phyloP scores from a whole-genome alignment of 1,140 invertebrate species.

The Streblospio benedicti region DNA sequence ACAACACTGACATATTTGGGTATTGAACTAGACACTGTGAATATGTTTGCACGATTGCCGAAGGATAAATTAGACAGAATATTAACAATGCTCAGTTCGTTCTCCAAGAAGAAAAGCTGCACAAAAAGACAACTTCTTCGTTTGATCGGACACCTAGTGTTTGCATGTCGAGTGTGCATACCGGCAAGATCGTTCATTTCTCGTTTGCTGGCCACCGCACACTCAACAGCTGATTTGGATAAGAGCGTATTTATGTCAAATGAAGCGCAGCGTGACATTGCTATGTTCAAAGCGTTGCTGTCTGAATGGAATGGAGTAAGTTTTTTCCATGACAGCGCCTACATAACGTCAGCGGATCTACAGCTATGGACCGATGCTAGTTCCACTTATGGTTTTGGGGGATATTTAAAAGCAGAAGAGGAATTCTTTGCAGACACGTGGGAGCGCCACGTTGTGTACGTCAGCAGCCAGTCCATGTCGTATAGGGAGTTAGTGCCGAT shows the following conservation, averaged over 20 bases:
- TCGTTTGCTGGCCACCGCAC: constrained; percentile 45
- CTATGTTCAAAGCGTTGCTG: not conserved
- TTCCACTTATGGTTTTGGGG: not conserved
- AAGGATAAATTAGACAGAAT: not conserved
- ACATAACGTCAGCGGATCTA: constrained; percentile 41
- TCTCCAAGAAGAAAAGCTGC: not conserved
- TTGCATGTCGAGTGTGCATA: not conserved
- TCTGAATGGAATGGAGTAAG: constrained; percentile 1
- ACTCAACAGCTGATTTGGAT: constrained; percentile 52
- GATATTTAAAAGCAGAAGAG: not conserved
- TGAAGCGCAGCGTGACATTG: not conserved
- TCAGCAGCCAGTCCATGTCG: not conserved
- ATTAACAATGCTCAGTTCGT: not conserved
- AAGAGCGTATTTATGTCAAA: not conserved
- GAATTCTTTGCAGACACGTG: too few species aligned
- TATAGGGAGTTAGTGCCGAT: not conserved
- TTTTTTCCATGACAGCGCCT: constrained; percentile 46
- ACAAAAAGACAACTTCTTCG: constrained; percentile 1
- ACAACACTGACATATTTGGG: too few species aligned
- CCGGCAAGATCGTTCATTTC: not conserved
- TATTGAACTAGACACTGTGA: not conserved
- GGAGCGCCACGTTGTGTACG: too few species aligned
- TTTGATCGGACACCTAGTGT: constrained; percentile 4
- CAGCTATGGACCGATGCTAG: not conserved
- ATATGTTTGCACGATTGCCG: not conserved